phyloP scores from a whole-genome alignment of 2,888 invertebrate species.

The Amphimallon solstitiale region DNA sequence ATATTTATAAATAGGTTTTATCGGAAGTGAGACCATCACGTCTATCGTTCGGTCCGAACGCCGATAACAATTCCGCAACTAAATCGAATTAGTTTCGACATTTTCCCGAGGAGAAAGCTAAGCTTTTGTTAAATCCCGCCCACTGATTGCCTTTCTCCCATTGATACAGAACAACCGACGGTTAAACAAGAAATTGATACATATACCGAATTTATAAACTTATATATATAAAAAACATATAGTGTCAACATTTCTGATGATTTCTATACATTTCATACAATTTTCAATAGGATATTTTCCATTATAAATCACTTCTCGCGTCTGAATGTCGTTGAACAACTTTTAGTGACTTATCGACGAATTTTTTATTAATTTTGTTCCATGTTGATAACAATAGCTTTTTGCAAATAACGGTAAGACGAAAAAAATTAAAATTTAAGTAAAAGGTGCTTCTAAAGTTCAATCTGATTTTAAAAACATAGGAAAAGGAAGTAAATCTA shows the following conservation, averaged over 20 bases:
- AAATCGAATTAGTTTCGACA: constrained; percentile 33
- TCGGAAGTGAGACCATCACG: constrained; percentile 15
- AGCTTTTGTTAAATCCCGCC: constrained; percentile 27
- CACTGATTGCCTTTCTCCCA: constrained; percentile 4
- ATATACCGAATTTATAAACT: constrained; percentile 28
- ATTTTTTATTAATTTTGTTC: no score
- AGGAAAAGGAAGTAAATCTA: no score
- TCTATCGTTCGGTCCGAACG: constrained; percentile 7
- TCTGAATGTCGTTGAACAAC: no score
- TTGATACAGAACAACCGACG: constrained; percentile 23
- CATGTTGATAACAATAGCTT: no score
- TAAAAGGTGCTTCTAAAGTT: no score
- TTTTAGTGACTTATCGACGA: no score
- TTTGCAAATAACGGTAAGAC: no score
- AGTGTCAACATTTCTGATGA: constrained; percentile 3
- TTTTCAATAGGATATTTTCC: constrained; percentile 1
- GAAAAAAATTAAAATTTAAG: no score
- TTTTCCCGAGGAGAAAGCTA: constrained; percentile 1
- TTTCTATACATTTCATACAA: no score
- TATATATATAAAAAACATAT: constrained; percentile 1
- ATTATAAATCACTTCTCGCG: no score
- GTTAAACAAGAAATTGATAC: constrained; percentile 32
- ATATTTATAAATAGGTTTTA: constrained; percentile 26
- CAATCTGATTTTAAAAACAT: no score
- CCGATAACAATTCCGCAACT: constrained; percentile 22